Conservation (phyloP, 2,797 vertebrate species). For the Oophaga sylvatica region DNA sequence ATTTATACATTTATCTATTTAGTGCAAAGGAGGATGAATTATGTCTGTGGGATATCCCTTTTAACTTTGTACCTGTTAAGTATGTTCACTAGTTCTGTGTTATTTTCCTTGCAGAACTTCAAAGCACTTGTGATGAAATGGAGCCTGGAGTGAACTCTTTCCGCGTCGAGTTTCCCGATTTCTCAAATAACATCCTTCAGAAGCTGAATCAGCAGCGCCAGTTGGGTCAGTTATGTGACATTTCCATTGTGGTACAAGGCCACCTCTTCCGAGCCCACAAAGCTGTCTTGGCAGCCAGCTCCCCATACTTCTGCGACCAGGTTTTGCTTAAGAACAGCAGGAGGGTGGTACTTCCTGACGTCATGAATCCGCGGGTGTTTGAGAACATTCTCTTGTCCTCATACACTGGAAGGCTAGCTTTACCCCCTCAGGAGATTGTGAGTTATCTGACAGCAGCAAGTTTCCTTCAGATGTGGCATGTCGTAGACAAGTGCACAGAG, state of each 20-base stretch:
- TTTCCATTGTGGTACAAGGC: constrained; percentile 84
- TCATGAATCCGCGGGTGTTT: constrained; percentile 86
- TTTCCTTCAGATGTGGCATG: constrained; percentile 90
- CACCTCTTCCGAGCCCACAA: constrained; percentile 86
- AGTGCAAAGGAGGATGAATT: no score
- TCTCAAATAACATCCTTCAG: constrained; percentile 84
- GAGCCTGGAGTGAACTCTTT: constrained; percentile 83
- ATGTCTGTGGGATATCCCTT: no score
- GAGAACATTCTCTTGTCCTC: constrained; percentile 85
- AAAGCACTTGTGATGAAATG: constrained; percentile 77
- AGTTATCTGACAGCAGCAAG: constrained; percentile 86
- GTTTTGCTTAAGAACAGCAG: constrained; percentile 86
- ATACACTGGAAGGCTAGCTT: constrained; percentile 81
- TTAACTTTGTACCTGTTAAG: neutral
- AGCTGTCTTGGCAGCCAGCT: constrained; percentile 86
- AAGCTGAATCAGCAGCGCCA: constrained; percentile 88
- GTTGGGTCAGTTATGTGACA: constrained; percentile 85
- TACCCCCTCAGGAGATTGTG: constrained; percentile 83
- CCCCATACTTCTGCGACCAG: constrained; percentile 88
- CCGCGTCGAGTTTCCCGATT: constrained; percentile 87
- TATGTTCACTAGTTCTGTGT: neutral
- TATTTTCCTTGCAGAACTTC: constrained; percentile 66
- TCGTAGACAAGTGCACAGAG: constrained; percentile 88
- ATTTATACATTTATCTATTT: no score
- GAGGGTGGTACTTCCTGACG: constrained; percentile 83